Evolutionary conservation across 2,113 vertebrate genomes (phyloP), one percentile per base, ranked within the genome.

Genomic region (Ceyx margarethae): DNA sequence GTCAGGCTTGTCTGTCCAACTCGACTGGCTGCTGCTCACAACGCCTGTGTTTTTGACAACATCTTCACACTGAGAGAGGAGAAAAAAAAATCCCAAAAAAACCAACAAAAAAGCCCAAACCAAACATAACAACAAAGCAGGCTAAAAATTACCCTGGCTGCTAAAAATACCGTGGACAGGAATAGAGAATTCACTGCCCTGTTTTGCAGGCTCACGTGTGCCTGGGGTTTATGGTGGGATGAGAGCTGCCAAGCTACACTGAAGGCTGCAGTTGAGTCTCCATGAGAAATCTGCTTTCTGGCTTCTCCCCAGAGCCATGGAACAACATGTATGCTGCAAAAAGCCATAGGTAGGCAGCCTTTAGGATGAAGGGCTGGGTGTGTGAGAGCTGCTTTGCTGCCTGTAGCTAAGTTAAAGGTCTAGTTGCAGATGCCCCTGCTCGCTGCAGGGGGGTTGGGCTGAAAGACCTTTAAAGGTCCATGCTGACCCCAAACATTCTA

Each of bases 161-260:
- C 91, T 92, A 94, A 95, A 96, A 95, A 94, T 94, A 93, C 29
- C 31, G 37, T 1, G 4, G 64, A 89, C 72, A 60, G 84, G 68
- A 96, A 94, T 87, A 95, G 91, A 76, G 64, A 93, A 74, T 87
- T 91, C 87, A 80, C 61, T 4, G 4, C 9, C 1, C 62, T 92
- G 28, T 71, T 91, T 85, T 92, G 64, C 85, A 92, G 79, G 6
- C 60, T 95, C 87, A 89, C 40, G 18, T 89, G 75, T 78, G 53
- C 85, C 82, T 74, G 53, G 65, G 40, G n/a, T 80, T 93, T 96
- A 82, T 89, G 69, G 90, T 26, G 87, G 85, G 60, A 64, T 61
- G 54, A 65, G 81, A 87, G 21, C 79, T 89, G 45, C 79, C 35
- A 61, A 80, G 51, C 56, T 82, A 43, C 3, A 4, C 75, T 2